Percentiles rank a stretch among this genome's conserved stretches.
Conservation (phyloP, 2,113 vertebrate species). For the Phoenicopterus ruber region DNA sequence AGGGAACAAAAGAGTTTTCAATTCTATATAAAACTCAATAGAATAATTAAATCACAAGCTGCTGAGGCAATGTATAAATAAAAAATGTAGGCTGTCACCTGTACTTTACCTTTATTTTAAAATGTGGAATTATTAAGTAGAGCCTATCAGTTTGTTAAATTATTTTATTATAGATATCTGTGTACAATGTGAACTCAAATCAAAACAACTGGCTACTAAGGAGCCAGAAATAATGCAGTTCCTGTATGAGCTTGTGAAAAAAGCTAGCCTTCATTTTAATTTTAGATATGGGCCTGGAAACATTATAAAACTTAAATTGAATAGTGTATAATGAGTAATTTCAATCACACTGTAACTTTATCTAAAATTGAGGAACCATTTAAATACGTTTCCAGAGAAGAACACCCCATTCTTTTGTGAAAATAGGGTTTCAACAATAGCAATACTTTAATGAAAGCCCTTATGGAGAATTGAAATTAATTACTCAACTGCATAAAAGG, state of each 20-base stretch:
- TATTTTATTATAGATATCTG: neutral
- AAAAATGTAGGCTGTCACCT: neutral
- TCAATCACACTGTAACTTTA: neutral
- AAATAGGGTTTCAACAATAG: neutral
- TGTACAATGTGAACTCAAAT: neutral
- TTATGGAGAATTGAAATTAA: conserved; percentile 6
- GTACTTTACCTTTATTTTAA: neutral
- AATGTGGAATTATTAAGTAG: neutral
- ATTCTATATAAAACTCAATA: neutral
- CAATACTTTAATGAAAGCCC: neutral
- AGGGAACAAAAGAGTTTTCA: neutral
- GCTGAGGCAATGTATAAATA: neutral
- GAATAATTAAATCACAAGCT: neutral
- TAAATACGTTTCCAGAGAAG: neutral
- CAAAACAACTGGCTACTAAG: neutral
- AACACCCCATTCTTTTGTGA: neutral
- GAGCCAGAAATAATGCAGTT: neutral
- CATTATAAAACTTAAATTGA: neutral
- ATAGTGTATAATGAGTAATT: neutral
- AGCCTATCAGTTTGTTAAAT: neutral
- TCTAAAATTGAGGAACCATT: neutral
- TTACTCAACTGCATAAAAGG: neutral
- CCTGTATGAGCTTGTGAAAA: neutral
- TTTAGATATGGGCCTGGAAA: neutral
- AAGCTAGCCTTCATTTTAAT: neutral